A percentile compares a stretch with the other conserved stretches of the same genome.
Conservation (phyloP, 2,113 vertebrate species). For the Xiphias gladius region DNA sequence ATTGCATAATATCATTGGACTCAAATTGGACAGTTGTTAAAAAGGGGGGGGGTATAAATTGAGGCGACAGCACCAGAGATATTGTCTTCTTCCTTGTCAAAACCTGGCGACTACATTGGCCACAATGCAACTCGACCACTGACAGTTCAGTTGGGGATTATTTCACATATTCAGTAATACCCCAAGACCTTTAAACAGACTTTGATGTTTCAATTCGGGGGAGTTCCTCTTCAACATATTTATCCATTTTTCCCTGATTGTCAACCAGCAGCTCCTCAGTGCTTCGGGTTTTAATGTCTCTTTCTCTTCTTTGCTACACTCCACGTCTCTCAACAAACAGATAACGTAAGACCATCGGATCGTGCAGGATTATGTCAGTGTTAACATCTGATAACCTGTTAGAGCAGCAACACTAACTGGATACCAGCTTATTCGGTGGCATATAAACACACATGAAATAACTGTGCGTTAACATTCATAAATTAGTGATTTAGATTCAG, state of each 20-base stretch:
- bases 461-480: conserved; percentile 3
- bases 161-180: too few species aligned
- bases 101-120: too few species aligned
- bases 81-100: too few species aligned
- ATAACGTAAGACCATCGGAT: not conserved
- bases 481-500: not conserved
- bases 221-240: not conserved
- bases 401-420: not conserved
- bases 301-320: not conserved
- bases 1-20: too few species aligned
- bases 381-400: not conserved
- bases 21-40: too few species aligned
- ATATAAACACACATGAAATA: conserved; percentile 12
- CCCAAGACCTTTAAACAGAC: too few species aligned
- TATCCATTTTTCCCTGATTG: not conserved
- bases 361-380: not conserved
- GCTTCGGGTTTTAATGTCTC: not conserved
- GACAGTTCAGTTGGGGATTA: too few species aligned
- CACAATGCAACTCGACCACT: too few species aligned
- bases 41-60: too few species aligned
- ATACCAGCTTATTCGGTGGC: conserved; percentile 1
- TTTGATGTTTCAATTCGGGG: too few species aligned
- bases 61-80: too few species aligned
- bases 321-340: not conserved
- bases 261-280: not conserved